A percentile compares a stretch with the other conserved stretches of the same genome.
These are phyloP conservation scores for Phylloscopus collybita DNA, from an alignment of 2,797 vertebrate genomes.

Conservation along the genomic window DNA sequence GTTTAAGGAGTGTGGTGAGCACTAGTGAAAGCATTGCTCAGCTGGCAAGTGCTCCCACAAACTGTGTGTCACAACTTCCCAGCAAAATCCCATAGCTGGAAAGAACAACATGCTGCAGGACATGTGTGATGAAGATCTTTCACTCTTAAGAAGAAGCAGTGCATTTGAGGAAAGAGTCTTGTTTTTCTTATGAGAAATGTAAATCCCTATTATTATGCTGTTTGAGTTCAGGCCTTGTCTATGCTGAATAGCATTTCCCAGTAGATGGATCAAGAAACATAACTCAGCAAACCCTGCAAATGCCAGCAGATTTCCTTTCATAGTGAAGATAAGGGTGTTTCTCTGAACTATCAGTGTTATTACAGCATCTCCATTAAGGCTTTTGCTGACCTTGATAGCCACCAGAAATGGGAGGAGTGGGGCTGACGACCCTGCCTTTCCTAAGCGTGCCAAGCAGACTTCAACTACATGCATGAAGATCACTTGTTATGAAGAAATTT, in stretches of 20 bases:
- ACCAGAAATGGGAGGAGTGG: slow-evolving; percentile 10
- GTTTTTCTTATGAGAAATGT: not conserved
- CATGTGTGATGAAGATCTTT: not conserved
- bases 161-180: not conserved
- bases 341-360: not conserved
- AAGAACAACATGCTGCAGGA: not conserved
- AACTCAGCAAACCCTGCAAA: not conserved
- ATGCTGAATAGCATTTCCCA: not conserved
- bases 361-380: not conserved
- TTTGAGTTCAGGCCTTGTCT: not conserved
- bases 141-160: not conserved
- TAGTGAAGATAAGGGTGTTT: not conserved
- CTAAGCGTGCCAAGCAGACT: not conserved
- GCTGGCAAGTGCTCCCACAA: not conserved
- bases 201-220: not conserved
- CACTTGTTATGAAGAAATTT: not conserved
- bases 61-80: slow-evolving; percentile 16
- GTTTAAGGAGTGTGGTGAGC: not conserved
- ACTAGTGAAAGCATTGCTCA: slow-evolving; percentile 16
- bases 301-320: slow-evolving; percentile 19
- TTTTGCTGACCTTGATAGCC: slow-evolving; percentile 22
- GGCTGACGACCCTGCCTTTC: not conserved
- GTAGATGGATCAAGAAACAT: not conserved
- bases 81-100: not conserved
- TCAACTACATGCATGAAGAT: not conserved